phyloP scores from a whole-genome alignment of 2,888 invertebrate species.

The Alentia gelatinosa region DNA sequence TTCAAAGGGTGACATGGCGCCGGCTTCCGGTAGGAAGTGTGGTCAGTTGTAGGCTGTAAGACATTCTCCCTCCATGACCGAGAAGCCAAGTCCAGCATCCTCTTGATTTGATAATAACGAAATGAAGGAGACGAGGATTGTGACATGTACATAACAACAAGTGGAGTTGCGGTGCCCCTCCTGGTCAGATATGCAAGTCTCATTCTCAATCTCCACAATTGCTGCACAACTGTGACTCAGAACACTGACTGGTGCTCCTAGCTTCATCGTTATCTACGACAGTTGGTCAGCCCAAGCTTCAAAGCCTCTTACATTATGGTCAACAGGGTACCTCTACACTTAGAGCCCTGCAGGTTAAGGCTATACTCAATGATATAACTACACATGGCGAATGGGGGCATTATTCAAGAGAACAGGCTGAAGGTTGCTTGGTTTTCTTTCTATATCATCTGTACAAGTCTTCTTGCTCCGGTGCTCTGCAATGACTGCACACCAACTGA shows the following conservation, averaged over 20 bases:
- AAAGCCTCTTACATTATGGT: not conserved
- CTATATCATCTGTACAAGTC: not conserved
- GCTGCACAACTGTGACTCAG: not conserved
- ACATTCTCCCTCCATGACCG: conserved; percentile 26
- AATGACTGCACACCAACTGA: not conserved
- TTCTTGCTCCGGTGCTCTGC: not conserved
- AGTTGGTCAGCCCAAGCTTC: not conserved
- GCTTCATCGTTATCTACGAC: not conserved
- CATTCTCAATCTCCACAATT: not conserved
- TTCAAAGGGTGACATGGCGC: not conserved
- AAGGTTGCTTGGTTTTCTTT: not conserved
- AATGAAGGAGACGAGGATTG: conserved; percentile 3
- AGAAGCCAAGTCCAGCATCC: conserved; percentile 14
- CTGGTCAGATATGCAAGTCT: too few species aligned
- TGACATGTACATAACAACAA: not conserved
- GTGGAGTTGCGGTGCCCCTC: not conserved
- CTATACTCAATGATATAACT: not conserved
- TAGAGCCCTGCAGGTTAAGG: not conserved
- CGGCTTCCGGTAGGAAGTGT: not conserved
- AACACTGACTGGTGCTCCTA: not conserved
- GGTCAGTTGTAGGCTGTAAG: conserved; percentile 51
- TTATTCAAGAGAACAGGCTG: not conserved
- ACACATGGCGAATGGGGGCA: not conserved
- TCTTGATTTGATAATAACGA: not conserved
- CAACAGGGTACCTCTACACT: not conserved